Base-by-base conservation (phyloP, 1,140 invertebrate species). In the Drosophila sp. region DNA sequence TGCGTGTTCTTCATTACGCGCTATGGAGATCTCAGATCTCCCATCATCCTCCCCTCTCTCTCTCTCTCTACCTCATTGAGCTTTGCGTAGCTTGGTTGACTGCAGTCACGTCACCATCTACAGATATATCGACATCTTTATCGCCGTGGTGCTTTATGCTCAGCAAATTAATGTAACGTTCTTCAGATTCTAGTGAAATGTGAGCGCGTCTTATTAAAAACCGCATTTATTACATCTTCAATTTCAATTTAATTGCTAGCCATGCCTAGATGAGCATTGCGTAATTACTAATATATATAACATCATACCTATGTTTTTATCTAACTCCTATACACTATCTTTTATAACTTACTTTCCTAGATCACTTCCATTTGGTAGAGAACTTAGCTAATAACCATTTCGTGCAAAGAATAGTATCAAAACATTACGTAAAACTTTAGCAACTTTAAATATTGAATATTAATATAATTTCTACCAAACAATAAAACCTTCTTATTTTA, bases 1-100 rank as follows among this genome's bases (percentile, higher is more conserved):
- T 89, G 79, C 83, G 83, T 87, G 83, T 69, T 89, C 72, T 80
- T 87, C 84, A 87, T 87, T 87, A 85, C 77, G 65, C 77, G 73
- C 62, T 44, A 61, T 27, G 32, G 63, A 17, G 40, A 56, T 44
- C 56, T 60, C 57, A 69, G 70, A 38, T 41, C 55, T 41, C 30
- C 3, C 63, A 55, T 54, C 27, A 67, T 29, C 54, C 4, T 70
- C 58, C 33, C 25, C 71, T 33, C 17, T 60, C 66, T 70, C 29
- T 60, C 23, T 57, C 55, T 29, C 44, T 61, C 17, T 25, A 29
- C 3, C 11, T 82, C 82, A 87, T 86, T 87, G 83, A 87, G 83
- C 83, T 87, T 86, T 25, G 25, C 44, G 44, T 50, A 50, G 23
- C 27, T 50, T 76, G 78, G 70, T 86, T 82, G 75, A 69, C 35